A percentile compares a stretch with the other conserved stretches of the same genome.
phyloP scores from a whole-genome alignment of 1,140 invertebrate species.

The Varroa destructor region DNA sequence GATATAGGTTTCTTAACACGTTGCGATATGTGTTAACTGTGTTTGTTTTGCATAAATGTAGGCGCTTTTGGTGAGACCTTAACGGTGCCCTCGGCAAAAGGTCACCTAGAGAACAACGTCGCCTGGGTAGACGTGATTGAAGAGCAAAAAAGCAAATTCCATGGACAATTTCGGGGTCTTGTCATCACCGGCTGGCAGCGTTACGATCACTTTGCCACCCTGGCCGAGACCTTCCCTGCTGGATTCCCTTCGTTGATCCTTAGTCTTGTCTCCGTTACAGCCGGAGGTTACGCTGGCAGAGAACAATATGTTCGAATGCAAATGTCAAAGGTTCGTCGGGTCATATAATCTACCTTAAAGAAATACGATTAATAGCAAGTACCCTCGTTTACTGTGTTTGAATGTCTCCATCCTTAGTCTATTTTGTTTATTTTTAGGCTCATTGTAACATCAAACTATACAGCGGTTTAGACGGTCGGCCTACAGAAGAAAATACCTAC shows the following conservation, averaged over 20 bases:
- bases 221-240: constrained; percentile 68
- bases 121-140: constrained; percentile 55
- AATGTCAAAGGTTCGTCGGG: constrained; percentile 2
- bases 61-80: constrained; percentile 60
- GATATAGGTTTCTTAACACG: neutral
- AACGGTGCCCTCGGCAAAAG: constrained; percentile 49
- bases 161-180: constrained; percentile 46
- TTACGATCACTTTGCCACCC: constrained; percentile 79
- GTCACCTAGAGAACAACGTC: constrained; percentile 57
- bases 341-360: too few species aligned
- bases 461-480: too few species aligned
- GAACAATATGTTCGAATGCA: constrained; percentile 1
- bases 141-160: constrained; percentile 46
- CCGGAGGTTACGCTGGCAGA: constrained; percentile 1
- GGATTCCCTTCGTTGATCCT: constrained; percentile 25
- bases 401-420: too few species aligned
- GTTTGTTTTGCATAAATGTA: constrained; percentile 12
- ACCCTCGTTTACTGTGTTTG: too few species aligned
- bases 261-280: constrained; percentile 7
- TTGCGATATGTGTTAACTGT: neutral
- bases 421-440: too few species aligned
- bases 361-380: too few species aligned
- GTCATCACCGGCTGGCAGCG: constrained; percentile 58
- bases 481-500: too few species aligned
- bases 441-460: too few species aligned